Base-by-base conservation (phyloP, 2,888 invertebrate species). In the Dascillus cervinus region DNA sequence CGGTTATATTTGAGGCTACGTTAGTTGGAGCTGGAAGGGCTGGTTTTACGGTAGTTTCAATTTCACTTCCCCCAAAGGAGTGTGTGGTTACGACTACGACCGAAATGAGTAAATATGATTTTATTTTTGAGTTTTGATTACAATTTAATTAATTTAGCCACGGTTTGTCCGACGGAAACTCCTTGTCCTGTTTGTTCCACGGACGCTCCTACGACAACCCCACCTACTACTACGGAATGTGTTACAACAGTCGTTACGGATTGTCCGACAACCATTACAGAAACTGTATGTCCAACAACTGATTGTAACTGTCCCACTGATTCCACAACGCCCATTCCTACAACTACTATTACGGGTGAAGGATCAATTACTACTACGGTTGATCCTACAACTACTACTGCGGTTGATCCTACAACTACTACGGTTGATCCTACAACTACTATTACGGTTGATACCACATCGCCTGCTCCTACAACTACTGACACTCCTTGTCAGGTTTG, bases 61-160 rank as follows among this genome's bases (percentile, higher is more conserved):
- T 70, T 26, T 60, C 64, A 37, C 50, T 68, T 43, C 53, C 66
- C 48, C 64, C 62, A 49, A 54, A 60, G 21, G 29, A 24, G 15
- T 39, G 37, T 26, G 22, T 20, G 17, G 21, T 6, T 10, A 13
- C 9, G 9, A 11, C 27, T n/a, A 36, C 29, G 20, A 6, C 24
- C 8, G 8, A n/a, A n/a, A n/a, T n/a, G n/a, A n/a, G n/a, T n/a
- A n/a, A n/a, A n/a, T n/a, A n/a, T n/a, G n/a, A n/a, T n/a, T n/a
- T n/a, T n/a, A n/a, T n/a, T n/a, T n/a, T n/a, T n/a, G n/a, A n/a
- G n/a, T n/a, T n/a, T n/a, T n/a, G n/a, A n/a, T n/a, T n/a, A n/a
- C n/a, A n/a, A n/a, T n/a, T n/a, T n/a, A n/a, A n/a, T n/a, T n/a
- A n/a, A n/a, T n/a, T n/a, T n/a, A n/a, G n/a, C n/a, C n/a, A n/a